Conservation (phyloP, 1,140 invertebrate genomes). For the Euwallacea fornicatus region DNA sequence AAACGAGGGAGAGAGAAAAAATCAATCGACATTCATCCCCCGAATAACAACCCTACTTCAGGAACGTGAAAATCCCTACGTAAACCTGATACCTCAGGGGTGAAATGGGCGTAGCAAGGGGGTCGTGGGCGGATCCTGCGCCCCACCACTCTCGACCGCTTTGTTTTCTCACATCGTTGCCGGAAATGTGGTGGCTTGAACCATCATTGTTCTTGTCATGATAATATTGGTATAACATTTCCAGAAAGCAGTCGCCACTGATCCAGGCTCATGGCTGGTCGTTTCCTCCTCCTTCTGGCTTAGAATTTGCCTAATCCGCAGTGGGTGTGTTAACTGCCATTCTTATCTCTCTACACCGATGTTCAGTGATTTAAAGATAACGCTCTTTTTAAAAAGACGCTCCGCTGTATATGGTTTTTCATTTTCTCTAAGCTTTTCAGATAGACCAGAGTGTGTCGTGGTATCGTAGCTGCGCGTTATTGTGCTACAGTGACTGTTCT, state of each 20-base stretch:
- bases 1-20: slow-evolving; percentile 39
- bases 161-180: slow-evolving; percentile 53
- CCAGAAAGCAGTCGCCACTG: slow-evolving; percentile 46
- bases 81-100: slow-evolving; percentile 47
- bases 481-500: not conserved
- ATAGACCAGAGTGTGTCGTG: slow-evolving; percentile 9
- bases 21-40: slow-evolving; percentile 44
- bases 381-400: slow-evolving; percentile 32
- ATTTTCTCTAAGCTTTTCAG: slow-evolving; percentile 17
- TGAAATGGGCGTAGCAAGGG: slow-evolving; percentile 44
- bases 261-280: slow-evolving; percentile 36
- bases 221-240: slow-evolving; percentile 56
- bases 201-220: slow-evolving; percentile 55
- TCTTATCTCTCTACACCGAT: slow-evolving; percentile 29
- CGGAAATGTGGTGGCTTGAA: slow-evolving; percentile 55
- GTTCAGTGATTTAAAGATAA: slow-evolving; percentile 39
- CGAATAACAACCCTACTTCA: slow-evolving; percentile 46
- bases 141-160: slow-evolving; percentile 47
- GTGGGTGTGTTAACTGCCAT: slow-evolving; percentile 27
- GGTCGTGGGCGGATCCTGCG: slow-evolving; percentile 21
- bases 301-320: slow-evolving; percentile 4
- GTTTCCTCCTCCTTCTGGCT: slow-evolving; percentile 13
- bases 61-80: slow-evolving; percentile 48
- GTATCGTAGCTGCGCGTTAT: not conserved
- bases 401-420: slow-evolving; percentile 12